Conservation (phyloP, 2,113 vertebrate species). For the Hippocampus abdominalis region DNA sequence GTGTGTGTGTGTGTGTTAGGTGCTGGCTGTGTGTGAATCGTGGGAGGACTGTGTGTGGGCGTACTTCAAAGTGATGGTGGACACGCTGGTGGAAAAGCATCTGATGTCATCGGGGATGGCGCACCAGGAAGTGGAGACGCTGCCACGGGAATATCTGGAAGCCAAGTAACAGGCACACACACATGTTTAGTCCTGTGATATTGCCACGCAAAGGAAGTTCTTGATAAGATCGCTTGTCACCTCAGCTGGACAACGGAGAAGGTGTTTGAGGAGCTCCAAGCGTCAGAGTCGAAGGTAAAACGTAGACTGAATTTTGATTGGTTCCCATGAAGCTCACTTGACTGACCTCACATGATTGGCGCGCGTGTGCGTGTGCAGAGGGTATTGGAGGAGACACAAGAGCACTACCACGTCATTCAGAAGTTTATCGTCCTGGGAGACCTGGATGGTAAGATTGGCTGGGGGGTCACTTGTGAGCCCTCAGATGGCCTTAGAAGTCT, state of each 20-base stretch:
- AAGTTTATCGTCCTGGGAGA: conserved; percentile 93
- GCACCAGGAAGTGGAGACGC: conserved; percentile 80
- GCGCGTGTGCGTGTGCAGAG: conserved; percentile 68
- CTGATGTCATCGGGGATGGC: conserved; percentile 83
- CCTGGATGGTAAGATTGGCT: conserved; percentile 80
- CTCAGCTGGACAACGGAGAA: conserved; percentile 92
- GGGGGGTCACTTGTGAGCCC: not conserved
- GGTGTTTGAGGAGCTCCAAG: conserved; percentile 95
- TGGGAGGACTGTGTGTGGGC: conserved; percentile 98
- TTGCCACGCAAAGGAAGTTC: not conserved
- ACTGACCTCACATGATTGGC: not conserved
- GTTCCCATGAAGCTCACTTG: not conserved
- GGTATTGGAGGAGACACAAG: conserved; percentile 87
- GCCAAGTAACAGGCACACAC: conserved; percentile 76
- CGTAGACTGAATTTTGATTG: not conserved
- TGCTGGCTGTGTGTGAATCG: conserved; percentile 90
- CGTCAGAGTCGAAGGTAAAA: conserved; percentile 85
- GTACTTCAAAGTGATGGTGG: conserved; percentile 92
- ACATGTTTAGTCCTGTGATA: not conserved
- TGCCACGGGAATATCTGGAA: conserved; percentile 89
- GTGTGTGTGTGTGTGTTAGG: conserved; percentile 64
- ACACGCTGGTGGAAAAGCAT: conserved; percentile 92
- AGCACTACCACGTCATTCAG: conserved; percentile 94
- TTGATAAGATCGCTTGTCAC: not conserved
- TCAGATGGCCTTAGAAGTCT: not conserved